A percentile compares a stretch with the other conserved stretches of the same genome.
Conservation (phyloP, 2,797 vertebrate genomes). For the Saxicola maurus region DNA sequence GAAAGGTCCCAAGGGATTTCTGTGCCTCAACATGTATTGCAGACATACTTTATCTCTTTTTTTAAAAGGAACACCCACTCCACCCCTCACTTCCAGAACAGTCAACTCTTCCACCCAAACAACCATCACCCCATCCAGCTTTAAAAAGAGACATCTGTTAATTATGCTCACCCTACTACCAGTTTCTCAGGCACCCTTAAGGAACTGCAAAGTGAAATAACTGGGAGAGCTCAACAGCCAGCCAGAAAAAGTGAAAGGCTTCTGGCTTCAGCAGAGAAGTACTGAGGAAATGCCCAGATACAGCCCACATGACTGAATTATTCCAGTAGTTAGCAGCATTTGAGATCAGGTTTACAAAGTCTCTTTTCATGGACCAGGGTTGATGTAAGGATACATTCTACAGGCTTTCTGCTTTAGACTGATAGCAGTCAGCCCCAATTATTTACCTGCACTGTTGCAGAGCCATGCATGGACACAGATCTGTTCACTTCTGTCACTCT, state of each 20-base stretch:
- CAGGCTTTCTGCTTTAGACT: neutral
- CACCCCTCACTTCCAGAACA: neutral
- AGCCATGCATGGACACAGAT: fast-evolving
- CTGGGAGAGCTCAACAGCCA: neutral
- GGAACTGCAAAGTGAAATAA: neutral
- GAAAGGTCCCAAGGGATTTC: neutral
- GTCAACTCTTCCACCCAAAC: neutral
- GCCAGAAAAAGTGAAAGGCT: neutral
- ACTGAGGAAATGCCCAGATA: neutral
- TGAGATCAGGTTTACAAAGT: neutral
- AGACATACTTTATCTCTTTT: neutral
- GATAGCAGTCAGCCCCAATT: neutral
- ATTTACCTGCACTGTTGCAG: neutral
- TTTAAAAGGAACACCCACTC: neutral
- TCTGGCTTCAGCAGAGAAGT: neutral
- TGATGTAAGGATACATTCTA: neutral
- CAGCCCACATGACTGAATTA: neutral
- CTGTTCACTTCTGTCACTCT: neutral
- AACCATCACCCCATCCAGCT: neutral
- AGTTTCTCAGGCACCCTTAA: neutral
- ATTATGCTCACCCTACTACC: neutral
- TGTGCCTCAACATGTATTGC: neutral
- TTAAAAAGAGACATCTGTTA: neutral
- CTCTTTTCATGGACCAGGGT: neutral
- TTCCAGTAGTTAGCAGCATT: neutral